Conservation (phyloP, 2,888 invertebrate species). For the Enoplolaimus lenunculus region DNA sequence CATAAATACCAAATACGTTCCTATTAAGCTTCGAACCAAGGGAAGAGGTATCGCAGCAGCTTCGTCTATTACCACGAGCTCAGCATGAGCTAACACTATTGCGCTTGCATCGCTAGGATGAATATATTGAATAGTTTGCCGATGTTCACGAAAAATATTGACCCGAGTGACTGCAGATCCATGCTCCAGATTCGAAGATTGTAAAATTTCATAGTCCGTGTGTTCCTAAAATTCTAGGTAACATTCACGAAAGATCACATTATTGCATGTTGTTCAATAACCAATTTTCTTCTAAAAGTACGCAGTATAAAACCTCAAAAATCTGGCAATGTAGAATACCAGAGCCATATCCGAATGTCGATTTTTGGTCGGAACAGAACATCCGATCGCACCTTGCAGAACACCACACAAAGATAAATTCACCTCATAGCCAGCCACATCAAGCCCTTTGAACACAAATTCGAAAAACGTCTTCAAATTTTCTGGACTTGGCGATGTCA, state of each 20-base stretch:
- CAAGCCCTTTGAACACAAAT: conserved; percentile 76
- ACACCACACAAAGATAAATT: neutral
- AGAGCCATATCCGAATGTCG: too few species aligned
- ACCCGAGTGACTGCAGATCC: conserved; percentile 87
- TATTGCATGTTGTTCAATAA: too few species aligned
- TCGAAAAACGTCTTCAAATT: conserved; percentile 93
- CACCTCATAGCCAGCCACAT: conserved; percentile 65
- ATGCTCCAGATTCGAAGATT: conserved; percentile 86
- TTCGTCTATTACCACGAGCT: conserved; percentile 88
- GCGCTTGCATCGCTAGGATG: conserved; percentile 76
- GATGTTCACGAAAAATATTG: conserved; percentile 55
- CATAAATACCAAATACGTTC: conserved; percentile 80
- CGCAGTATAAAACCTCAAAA: too few species aligned
- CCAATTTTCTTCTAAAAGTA: neutral
- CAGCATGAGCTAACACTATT: conserved; percentile 78
- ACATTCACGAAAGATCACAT: too few species aligned
- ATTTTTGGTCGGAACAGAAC: too few species aligned
- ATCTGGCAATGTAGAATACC: too few species aligned
- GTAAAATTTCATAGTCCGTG: conserved; percentile 78
- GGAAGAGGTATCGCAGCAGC: conserved; percentile 95
- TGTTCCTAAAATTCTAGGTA: conserved; percentile 74
- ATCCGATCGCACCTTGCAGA: too few species aligned
- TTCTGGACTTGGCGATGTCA: conserved; percentile 93
- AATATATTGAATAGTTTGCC: conserved; percentile 59
- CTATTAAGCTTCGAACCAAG: conserved; percentile 70